Evolutionary conservation across 1,140 invertebrate genomes (phyloP), one percentile per base, ranked within the genome.

Genomic region (Tetragnatha versicolor): DNA sequence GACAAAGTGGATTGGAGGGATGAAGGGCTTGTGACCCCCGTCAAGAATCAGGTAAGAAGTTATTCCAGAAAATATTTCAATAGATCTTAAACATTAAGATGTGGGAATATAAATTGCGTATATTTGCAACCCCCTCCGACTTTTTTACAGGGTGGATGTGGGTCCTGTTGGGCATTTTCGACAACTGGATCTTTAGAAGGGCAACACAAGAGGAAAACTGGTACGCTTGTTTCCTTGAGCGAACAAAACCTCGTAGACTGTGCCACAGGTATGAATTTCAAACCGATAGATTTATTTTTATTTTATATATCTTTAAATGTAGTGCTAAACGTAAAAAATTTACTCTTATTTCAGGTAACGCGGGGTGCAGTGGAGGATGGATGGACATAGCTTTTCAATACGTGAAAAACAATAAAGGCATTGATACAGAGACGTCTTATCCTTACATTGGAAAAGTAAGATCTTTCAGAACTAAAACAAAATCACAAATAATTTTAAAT

Each of bases 361-460:
- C 85, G 20, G 93, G 92, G 2, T 94, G 93, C 83, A 84, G 88
- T 49, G 92, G 92, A 27, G 77, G 68, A 20, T n/a, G 2, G 4
- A 69, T 82, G 20, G 58, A 68, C 14, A 17, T 22, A 3, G 76
- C 68, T 14, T 69, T 78, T 17, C 27, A 81, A 29, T 82, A 75
- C 83, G 84, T 89, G 49, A 86, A 85, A 63, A 72, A 83, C 6
- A 88, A 89, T 80, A 80, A 84, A 6, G 88, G 88, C 10, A 84
- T 89, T 39, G 88, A 89, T 78, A 88, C 87, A 14, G 88, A 89
- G 78, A 63, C 82, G 2, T 83, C 83, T n/a, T 87, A 86, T 80
- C 86, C 85, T 0, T 86, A 86, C 80, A 79, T 81, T 47, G 85
- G 25, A 12, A 6, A 88, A 86, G 86, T 60, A 25, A 37, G 70